Evolutionary conservation across 1,140 invertebrate species (phyloP), one percentile per base, ranked within the genome.

Genomic region (Colletes gigas): DNA sequence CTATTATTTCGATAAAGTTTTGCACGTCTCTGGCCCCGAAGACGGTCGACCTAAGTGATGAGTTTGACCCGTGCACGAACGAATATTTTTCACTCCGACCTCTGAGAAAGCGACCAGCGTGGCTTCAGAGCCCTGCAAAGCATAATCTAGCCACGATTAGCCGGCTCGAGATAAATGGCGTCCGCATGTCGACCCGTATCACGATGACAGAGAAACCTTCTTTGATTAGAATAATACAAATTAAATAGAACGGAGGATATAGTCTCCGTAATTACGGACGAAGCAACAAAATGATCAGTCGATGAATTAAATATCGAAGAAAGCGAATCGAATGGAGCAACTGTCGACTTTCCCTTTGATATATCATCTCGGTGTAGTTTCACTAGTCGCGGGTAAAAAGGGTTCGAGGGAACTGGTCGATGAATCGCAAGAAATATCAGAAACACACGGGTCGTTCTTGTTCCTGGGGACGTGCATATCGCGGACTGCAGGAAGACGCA

Each of bases 381-480:
- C 60, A 15, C 14, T n/a, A 10, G 47, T 44, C 17, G 30, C 14
- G 4, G 72, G 39, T 52, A 74, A 65, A 74, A 52, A 52, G 47
- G 72, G 47, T 3, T 9, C 17, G 21, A n/a, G n/a, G 14, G 4
- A 50, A 47, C 39, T 50, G n/a, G 60, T 54, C 19, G 30, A 4
- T 3, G 60, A 54, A 66, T 65, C 17, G 72, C 60, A 66, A 54
- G 60, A 66, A 66, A 66, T 39, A 50, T 39, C 47, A 54, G 65
- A 52, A 62, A 65, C 17, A 12, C 3, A 21, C 17, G 21, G 30
- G 15, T 19, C n/a, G 21, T 65, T 74, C 60, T 65, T n/a, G 47
- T 60, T 19, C 21, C 7, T 5, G 12, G 10, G 44, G 39, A 54
- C 21, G 21, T 39, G 60, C 41, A 47, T 54, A 74, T 59, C 4